Percentiles rank a stretch among this genome's conserved stretches.
phyloP scores from a whole-genome alignment of 2,888 invertebrate genomes.

The Hirtodrosophila confusa region DNA sequence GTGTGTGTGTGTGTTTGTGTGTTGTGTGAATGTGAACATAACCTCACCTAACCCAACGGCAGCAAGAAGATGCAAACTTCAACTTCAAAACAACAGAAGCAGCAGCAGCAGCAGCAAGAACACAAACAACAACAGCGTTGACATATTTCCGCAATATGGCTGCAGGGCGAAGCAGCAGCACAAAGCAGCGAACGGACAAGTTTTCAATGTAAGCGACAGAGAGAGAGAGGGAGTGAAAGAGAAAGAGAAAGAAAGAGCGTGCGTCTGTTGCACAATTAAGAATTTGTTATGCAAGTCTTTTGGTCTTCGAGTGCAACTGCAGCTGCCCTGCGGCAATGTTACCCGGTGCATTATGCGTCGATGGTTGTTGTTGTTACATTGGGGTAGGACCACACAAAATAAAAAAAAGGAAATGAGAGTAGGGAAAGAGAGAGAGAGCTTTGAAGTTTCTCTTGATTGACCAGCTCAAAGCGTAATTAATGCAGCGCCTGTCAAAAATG shows the following conservation, averaged over 20 bases:
- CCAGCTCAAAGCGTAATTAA: constrained; percentile 49
- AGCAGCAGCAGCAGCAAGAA: constrained; percentile 20
- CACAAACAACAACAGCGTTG: constrained; percentile 51
- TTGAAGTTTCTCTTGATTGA: constrained; percentile 48
- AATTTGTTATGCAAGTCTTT: constrained; percentile 77
- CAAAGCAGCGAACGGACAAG: constrained; percentile 55
- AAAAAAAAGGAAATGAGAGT: background rate
- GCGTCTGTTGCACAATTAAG: constrained; percentile 74
- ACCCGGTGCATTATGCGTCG: constrained; percentile 55
- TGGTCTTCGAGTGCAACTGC: constrained; percentile 52
- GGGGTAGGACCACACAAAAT: constrained; percentile 60
- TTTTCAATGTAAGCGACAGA: constrained; percentile 45
- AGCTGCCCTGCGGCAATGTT: constrained; percentile 44
- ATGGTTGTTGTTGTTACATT: constrained; percentile 47
- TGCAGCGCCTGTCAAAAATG: constrained; percentile 45
- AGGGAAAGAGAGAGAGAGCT: constrained; percentile 16
- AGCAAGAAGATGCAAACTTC: constrained; percentile 65
- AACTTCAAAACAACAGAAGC: constrained; percentile 64
- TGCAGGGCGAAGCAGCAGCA: constrained; percentile 56
- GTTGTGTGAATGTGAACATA: constrained; percentile 46
- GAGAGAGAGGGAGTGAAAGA: constrained; percentile 6
- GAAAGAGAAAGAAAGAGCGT: constrained; percentile 4
- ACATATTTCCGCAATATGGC: constrained; percentile 75
- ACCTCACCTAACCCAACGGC: constrained; percentile 62
- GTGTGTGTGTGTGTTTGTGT: constrained; percentile 30